Evolutionary conservation across 2,113 vertebrate species (phyloP).

Genomic region (Chloroceryle aenea): DNA sequence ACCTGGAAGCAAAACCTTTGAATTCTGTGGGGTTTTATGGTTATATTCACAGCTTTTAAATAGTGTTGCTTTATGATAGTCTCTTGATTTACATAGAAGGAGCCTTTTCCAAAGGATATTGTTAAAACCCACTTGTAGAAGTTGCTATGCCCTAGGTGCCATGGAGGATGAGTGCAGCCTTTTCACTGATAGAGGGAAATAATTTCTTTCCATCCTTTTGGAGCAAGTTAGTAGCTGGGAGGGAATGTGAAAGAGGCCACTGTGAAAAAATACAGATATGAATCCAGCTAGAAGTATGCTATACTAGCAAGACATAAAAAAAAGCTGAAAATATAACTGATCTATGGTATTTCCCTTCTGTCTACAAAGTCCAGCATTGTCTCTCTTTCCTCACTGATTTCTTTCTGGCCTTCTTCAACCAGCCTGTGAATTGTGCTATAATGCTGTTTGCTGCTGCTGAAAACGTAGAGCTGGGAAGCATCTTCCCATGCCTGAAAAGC

Average conservation of each 20-base stretch:
- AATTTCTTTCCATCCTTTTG: background rate
- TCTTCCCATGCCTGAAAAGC: conserved; percentile 83
- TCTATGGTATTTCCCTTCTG: conserved; percentile 61
- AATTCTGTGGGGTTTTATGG: background rate
- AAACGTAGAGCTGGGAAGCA: conserved; percentile 82
- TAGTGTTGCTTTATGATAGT: background rate
- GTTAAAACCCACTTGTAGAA: background rate
- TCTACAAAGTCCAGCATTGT: conserved; percentile 71
- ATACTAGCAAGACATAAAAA: background rate
- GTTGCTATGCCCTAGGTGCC: background rate
- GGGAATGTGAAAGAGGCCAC: background rate
- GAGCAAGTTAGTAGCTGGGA: background rate
- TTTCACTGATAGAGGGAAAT: background rate
- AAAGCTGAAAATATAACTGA: background rate
- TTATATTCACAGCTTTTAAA: background rate
- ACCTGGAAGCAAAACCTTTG: background rate
- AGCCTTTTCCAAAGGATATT: background rate
- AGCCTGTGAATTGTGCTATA: conserved; percentile 87
- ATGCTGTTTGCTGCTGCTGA: conserved; percentile 72
- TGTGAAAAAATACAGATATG: background rate
- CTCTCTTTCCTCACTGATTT: conserved; percentile 68
- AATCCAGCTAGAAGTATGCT: background rate
- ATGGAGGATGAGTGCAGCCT: background rate
- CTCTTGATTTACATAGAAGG: background rate
- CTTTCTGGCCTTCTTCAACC: conserved; percentile 76